These are phyloP conservation scores for Catharus bicknelli DNA, from an alignment of 2,113 vertebrate species.

Conservation along the genomic window DNA sequence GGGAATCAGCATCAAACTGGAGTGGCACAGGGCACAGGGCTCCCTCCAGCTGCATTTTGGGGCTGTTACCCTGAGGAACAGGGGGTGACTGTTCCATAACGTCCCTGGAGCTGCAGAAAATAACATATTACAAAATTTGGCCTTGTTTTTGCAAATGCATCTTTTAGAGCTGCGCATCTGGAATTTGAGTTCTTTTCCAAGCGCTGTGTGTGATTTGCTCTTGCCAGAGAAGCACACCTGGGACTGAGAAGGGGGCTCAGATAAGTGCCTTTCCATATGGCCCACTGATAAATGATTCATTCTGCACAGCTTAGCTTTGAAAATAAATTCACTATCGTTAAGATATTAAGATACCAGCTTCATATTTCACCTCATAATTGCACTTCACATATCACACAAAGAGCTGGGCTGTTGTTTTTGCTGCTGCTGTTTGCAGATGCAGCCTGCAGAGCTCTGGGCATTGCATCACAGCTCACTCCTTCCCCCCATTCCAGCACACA, in stretches of 20 bases:
- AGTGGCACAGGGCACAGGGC: background rate
- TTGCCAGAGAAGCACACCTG: constrained; percentile 70
- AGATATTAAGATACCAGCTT: constrained; percentile 66
- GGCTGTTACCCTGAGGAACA: background rate
- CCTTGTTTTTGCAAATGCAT: constrained; percentile 49
- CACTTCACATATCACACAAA: constrained; percentile 51
- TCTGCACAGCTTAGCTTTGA: constrained; percentile 64
- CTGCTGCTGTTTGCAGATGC: constrained; percentile 45
- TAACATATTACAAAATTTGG: constrained; percentile 37
- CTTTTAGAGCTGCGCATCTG: constrained; percentile 61
- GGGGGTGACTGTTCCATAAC: background rate
- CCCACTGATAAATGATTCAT: constrained; percentile 67
- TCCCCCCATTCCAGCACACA: background rate
- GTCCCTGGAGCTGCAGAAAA: constrained; percentile 36
- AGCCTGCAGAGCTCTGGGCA: constrained; percentile 40
- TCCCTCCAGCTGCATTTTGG: background rate
- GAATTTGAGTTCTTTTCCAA: constrained; percentile 69
- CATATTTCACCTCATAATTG: constrained; percentile 62
- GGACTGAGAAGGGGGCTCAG: constrained; percentile 56
- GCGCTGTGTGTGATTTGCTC: constrained; percentile 63
- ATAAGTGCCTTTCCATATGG: constrained; percentile 76
- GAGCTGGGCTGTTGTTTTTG: constrained; percentile 10
- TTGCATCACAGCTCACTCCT: constrained; percentile 10
- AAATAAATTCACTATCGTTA: constrained; percentile 68
- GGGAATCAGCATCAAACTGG: background rate